Base-by-base conservation (phyloP, 2,797 vertebrate genomes). In the Sebastes paucispinis region DNA sequence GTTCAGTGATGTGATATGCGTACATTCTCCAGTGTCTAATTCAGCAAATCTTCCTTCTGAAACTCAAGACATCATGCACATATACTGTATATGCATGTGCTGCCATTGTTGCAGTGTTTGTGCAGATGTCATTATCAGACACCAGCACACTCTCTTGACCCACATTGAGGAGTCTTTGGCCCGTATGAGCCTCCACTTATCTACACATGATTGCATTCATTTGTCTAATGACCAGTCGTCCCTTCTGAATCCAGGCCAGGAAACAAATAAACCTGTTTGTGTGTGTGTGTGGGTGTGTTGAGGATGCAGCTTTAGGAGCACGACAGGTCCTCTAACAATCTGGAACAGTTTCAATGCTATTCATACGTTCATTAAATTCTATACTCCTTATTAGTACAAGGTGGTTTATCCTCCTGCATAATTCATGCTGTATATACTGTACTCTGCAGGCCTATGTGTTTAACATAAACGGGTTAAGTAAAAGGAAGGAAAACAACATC, bases 191-290 rank as follows among this genome's bases (percentile, higher is more conserved):
- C 69, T 79, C 69, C 87, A 86, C 87, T 92, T 86, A 89, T 88
- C 69, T 73, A 73, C 88, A 84, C 86, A 85, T 86, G 79, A 90
- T 83, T 87, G 81, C 79, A 67, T 87, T 92, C 70, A 91, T 91
- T 89, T 83, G 72, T 86, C 84, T 90, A 91, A 93, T 94, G 90
- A 91, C 79, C 86, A 75, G 73, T 86, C 82, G 10, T 85, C 70
- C 74, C 79, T 77, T 80, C 71, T 72, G 80, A 88, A 88, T 82
- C 54, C 67, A 85, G 82, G 79, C 78, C 87, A 90, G 77, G 60
- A 80, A 80, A 88, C 73, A 76, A 85, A 86, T 55, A 74, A 78
- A 62, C 57, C 14, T 76, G 27, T 34, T 29, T 69, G 29, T 60
- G 13, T 80, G 24, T 34, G 25, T 62, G 55, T n/a, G 31, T 27